Conservation (phyloP, 1,140 invertebrate species). For the Drosophila melanica region DNA sequence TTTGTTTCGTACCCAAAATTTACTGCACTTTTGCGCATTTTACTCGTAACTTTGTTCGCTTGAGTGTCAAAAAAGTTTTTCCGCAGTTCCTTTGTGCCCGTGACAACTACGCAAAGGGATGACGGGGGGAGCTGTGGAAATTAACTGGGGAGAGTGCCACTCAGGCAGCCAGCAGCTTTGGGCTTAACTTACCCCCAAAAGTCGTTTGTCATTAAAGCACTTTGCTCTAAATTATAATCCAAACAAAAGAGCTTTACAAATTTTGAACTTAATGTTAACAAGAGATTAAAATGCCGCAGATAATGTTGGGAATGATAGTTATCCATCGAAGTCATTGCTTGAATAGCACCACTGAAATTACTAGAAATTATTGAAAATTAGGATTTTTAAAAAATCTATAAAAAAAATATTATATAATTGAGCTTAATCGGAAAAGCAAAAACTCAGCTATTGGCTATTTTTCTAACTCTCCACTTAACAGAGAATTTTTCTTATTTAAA, state of each 20-base stretch:
- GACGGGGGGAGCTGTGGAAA: neutral
- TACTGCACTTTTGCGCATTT: slow-evolving; percentile 44
- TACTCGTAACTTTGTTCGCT: slow-evolving; percentile 42
- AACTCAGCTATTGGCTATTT: too few relatives aligned
- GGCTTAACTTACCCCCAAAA: slow-evolving; percentile 3
- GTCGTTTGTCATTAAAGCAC: slow-evolving; percentile 11
- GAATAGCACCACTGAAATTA: too few relatives aligned
- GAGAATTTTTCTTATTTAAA: too few relatives aligned
- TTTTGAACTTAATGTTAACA: neutral
- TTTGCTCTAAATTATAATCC: slow-evolving; percentile 1
- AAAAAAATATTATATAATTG: too few relatives aligned
- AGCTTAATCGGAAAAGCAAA: too few relatives aligned
- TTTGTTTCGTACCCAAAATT: slow-evolving; percentile 43
- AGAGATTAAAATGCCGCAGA: neutral
- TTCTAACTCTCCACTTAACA: too few relatives aligned
- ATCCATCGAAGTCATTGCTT: too few relatives aligned
- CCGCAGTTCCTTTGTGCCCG: slow-evolving; percentile 24
- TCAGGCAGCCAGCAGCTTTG: slow-evolving; percentile 6
- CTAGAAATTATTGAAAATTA: too few relatives aligned
- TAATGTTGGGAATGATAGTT: neutral
- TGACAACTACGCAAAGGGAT: slow-evolving; percentile 19
- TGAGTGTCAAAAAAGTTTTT: slow-evolving; percentile 56
- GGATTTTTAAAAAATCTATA: too few relatives aligned
- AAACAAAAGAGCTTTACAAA: neutral
- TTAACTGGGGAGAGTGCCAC: slow-evolving; percentile 6